These are phyloP conservation scores for Ranitomeya imitator DNA, from an alignment of 2,113 vertebrate genomes.

Conservation along the genomic window DNA sequence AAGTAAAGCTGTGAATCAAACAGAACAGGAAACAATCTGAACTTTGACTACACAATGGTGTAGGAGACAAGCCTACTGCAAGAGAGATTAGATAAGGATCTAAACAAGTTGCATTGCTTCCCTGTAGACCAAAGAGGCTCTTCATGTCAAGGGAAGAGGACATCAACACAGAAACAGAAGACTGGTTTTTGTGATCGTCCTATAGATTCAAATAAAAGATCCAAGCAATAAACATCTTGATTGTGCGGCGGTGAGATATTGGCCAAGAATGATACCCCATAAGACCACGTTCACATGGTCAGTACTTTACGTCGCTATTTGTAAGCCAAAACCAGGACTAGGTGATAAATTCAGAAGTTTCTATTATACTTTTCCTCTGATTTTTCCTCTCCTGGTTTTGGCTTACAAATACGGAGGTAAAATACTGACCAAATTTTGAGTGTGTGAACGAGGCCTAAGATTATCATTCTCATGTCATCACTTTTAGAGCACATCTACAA, in stretches of 20 bases:
- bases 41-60: background rate
- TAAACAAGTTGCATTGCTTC: background rate
- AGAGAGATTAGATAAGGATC: slow-evolving; percentile 30
- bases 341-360: too few relatives aligned
- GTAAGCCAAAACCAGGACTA: too few relatives aligned
- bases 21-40: slow-evolving; percentile 29
- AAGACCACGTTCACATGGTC: too few relatives aligned
- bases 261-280: too few relatives aligned
- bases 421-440: too few relatives aligned
- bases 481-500: too few relatives aligned
- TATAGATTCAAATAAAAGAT: background rate
- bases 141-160: background rate
- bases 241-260: background rate
- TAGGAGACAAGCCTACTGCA: background rate
- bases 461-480: too few relatives aligned
- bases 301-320: too few relatives aligned
- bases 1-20: background rate
- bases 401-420: too few relatives aligned
- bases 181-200: background rate
- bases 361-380: too few relatives aligned
- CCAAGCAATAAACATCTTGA: background rate
- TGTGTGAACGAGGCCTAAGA: too few relatives aligned
- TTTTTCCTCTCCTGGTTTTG: too few relatives aligned
- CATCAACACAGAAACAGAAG: background rate
- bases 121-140: background rate